Evolutionary conservation across 2,888 invertebrate genomes (phyloP).

Genomic region (Euplagia quadripunctaria): DNA sequence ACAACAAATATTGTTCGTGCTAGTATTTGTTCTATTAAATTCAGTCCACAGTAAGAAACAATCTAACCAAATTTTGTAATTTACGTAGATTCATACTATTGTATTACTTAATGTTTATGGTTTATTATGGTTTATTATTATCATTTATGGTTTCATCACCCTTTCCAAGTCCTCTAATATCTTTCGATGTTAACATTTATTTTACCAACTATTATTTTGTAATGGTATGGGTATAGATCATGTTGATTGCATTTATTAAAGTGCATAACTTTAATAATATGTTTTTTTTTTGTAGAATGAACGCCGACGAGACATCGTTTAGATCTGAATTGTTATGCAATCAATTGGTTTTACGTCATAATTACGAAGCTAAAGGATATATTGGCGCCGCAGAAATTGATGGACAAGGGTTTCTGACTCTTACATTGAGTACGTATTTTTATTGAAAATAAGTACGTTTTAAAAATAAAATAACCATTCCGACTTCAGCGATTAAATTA

Average conservation of each 20-base stretch:
- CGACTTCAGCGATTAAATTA: neutral
- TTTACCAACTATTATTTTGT: neutral
- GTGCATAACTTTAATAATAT: neutral
- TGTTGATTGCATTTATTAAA: too few species aligned
- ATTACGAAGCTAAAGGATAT: neutral
- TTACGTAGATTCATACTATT: neutral
- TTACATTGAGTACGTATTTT: slow-evolving; percentile 5
- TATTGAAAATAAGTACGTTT: too few species aligned
- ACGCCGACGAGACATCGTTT: neutral
- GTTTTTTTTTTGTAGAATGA: neutral
- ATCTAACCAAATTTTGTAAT: neutral
- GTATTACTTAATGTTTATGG: neutral
- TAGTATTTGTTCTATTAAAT: neutral
- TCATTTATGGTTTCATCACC: too few species aligned
- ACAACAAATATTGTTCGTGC: neutral
- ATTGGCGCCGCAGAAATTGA: neutral
- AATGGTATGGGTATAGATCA: too few species aligned
- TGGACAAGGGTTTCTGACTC: neutral
- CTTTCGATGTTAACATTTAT: neutral
- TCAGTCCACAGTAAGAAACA: neutral
- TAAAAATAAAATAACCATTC: neutral
- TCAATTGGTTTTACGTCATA: neutral
- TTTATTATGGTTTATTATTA: too few species aligned
- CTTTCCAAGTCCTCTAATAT: neutral
- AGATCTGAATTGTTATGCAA: neutral